Base-by-base conservation (phyloP, 1,140 invertebrate genomes). In the Danaus plexippus region DNA sequence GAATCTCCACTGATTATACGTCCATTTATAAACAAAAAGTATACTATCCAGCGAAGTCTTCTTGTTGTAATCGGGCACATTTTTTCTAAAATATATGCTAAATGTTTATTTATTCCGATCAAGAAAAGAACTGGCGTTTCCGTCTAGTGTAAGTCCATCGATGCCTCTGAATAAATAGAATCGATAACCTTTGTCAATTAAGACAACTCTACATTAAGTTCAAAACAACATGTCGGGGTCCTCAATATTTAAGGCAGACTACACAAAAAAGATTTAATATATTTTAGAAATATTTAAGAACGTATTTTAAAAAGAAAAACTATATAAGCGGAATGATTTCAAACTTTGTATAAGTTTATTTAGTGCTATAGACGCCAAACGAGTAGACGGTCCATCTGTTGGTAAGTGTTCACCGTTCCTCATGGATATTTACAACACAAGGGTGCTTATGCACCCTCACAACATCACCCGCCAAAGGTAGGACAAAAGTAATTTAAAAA, bases 121-220 rank as follows among this genome's bases (percentile, higher is more conserved):
- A 58, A 59, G 59, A 57, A 47, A 63, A 61, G 64, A 58, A 78
- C 73, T 77, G 71, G 64, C 56, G 72, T 77, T 81, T 79, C 80
- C 80, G 80, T 79, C 70, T 80, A 72, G 65, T 62, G 68, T 71
- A 64, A 63, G 66, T 61, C 59, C 68, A 63, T 66, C 55, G 70
- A 71, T 75, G 71, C 51, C 71, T 80, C 67, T 72, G 63, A 78
- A 80, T 77, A 85, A 80, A 85, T 80, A 81, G 66, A 79, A 68
- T 66, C 55, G 82, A 84, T 85, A 85, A 82, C 82, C 77, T 77
- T 72, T 83, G 71, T 84, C 73, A 78, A 76, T 71, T 66, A 67
- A 74, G 59, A 73, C 63, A 70, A 81, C 63, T 75, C 71, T 68
- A 73, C 73, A 73, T 72, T 74, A 75, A 82, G 75, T 85, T 82